A percentile compares a stretch with the other conserved stretches of the same genome.
These are phyloP conservation scores for Axea sp. DNA, from an alignment of 2,888 invertebrate species.

Conservation along the genomic window DNA sequence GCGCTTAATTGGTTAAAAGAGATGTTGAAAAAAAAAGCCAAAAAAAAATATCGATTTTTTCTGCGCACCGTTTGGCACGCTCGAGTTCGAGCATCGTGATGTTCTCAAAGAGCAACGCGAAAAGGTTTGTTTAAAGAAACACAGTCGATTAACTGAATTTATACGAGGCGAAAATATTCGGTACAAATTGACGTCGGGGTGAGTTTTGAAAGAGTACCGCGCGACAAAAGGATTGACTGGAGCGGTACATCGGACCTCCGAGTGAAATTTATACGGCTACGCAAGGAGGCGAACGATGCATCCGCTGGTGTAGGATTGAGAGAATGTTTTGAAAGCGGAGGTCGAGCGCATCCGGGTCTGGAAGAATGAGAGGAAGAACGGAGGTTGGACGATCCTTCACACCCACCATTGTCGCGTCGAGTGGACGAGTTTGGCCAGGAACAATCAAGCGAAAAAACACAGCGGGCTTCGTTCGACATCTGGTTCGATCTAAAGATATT, in stretches of 20 bases:
- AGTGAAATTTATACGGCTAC: constrained; percentile 37
- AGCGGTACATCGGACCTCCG: constrained; percentile 39
- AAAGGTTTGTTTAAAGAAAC: constrained; percentile 2
- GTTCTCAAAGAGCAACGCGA: constrained; percentile 3
- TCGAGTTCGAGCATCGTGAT: background rate
- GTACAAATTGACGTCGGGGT: constrained; percentile 26
- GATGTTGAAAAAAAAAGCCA: too few species aligned
- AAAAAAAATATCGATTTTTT: too few species aligned
- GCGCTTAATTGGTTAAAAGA: too few species aligned
- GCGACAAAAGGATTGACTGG: constrained; percentile 34
- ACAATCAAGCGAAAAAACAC: constrained; percentile 46
- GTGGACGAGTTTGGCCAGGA: constrained; percentile 39
- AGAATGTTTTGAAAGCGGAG: constrained; percentile 51
- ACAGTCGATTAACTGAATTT: constrained; percentile 21
- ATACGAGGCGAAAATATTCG: background rate
- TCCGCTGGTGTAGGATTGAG: constrained; percentile 32
- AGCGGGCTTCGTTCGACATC: constrained; percentile 42
- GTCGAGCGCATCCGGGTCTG: constrained; percentile 56
- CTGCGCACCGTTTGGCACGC: background rate
- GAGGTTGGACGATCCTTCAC: constrained; percentile 39
- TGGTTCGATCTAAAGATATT: constrained; percentile 21
- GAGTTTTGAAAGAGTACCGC: constrained; percentile 1
- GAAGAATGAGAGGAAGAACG: constrained; percentile 17
- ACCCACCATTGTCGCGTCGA: constrained; percentile 55
- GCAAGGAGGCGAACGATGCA: constrained; percentile 16